These are phyloP conservation scores for Xiphophorus couchianus DNA, from an alignment of 2,113 vertebrate species.

Conservation along the genomic window DNA sequence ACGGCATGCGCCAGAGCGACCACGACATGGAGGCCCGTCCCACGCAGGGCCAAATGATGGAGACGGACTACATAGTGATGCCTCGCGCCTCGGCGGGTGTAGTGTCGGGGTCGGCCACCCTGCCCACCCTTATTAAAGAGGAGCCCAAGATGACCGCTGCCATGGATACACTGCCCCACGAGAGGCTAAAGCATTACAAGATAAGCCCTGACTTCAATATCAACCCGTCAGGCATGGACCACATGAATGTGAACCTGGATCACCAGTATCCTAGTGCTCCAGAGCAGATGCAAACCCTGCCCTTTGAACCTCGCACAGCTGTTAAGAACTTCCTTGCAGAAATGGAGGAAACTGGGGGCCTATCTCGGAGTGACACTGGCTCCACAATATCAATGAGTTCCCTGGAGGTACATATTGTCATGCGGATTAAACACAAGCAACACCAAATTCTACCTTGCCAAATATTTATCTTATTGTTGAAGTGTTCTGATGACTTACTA, in stretches of 20 bases:
- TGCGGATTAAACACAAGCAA: slow-evolving; percentile 11
- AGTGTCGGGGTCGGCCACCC: slow-evolving; percentile 81
- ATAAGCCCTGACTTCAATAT: slow-evolving; percentile 93
- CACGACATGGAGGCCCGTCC: slow-evolving; percentile 80
- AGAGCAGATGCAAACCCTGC: slow-evolving; percentile 94
- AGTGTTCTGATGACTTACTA: neutral
- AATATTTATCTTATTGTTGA: neutral
- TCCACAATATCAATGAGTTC: slow-evolving; percentile 99
- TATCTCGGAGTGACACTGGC: slow-evolving; percentile 97
- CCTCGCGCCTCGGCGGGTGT: slow-evolving; percentile 77
- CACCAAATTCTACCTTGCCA: slow-evolving; percentile 6
- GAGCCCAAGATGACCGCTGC: slow-evolving; percentile 94
- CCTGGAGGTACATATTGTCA: slow-evolving; percentile 86
- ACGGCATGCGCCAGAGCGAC: slow-evolving; percentile 90
- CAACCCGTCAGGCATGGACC: slow-evolving; percentile 92
- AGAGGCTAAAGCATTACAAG: slow-evolving; percentile 97
- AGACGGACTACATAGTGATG: slow-evolving; percentile 99
- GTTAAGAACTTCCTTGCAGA: slow-evolving; percentile 99
- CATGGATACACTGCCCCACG: slow-evolving; percentile 93
- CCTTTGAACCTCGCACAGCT: slow-evolving; percentile 96
- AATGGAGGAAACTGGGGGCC: slow-evolving; percentile 91
- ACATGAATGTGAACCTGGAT: slow-evolving; percentile 91
- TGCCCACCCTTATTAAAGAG: slow-evolving; percentile 91
- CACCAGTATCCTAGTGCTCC: slow-evolving; percentile 85
- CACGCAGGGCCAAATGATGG: slow-evolving; percentile 91